These are phyloP conservation scores for Tetrapedia diversipes DNA, from an alignment of 2,888 invertebrate species.

Conservation along the genomic window DNA sequence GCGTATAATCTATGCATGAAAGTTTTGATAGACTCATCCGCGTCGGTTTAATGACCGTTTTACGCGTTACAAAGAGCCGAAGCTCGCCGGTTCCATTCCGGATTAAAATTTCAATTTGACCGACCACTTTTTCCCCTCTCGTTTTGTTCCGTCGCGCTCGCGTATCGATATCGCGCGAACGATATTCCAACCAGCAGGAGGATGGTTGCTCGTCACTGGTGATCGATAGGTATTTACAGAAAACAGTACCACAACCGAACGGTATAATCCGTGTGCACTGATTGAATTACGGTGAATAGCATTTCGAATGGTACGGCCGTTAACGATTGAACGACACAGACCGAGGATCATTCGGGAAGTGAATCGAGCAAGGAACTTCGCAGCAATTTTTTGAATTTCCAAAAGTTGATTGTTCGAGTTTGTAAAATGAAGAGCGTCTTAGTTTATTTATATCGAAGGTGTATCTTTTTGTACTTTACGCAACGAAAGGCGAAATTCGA, in stretches of 20 bases:
- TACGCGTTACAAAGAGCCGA: slow-evolving; percentile 35
- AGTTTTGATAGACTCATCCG: slow-evolving; percentile 23
- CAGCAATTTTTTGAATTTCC: not conserved
- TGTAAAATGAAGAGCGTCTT: no score
- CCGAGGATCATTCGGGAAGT: not conserved
- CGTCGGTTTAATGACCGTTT: slow-evolving; percentile 33
- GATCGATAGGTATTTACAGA: slow-evolving; percentile 20
- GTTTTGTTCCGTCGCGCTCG: not conserved
- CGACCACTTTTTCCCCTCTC: not conserved
- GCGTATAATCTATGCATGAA: slow-evolving; percentile 44
- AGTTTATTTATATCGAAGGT: no score
- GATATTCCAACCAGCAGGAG: not conserved
- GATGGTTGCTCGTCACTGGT: not conserved
- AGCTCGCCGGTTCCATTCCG: slow-evolving; percentile 1
- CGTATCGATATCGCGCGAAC: slow-evolving; percentile 17
- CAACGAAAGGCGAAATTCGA: no score
- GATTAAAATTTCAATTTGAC: slow-evolving; percentile 42
- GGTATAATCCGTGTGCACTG: slow-evolving; percentile 8
- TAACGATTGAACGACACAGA: not conserved
- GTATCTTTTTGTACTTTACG: no score
- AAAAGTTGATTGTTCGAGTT: not conserved
- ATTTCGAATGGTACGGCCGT: not conserved
- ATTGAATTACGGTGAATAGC: not conserved
- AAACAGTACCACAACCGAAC: not conserved
- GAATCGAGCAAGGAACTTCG: not conserved